phyloP scores from a whole-genome alignment of 2,888 invertebrate genomes.

The Monoplex corrugatus region DNA sequence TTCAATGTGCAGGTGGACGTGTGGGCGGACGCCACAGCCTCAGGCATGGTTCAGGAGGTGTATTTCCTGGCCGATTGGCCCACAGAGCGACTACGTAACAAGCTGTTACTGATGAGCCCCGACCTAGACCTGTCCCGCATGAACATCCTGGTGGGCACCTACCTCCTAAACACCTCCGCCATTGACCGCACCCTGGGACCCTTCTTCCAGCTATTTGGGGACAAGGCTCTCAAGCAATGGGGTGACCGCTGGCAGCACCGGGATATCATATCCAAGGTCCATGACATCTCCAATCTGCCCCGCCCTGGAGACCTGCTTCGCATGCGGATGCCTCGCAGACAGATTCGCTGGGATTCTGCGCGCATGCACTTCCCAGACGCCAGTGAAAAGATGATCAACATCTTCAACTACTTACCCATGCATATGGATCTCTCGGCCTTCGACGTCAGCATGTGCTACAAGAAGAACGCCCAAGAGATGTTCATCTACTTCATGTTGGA shows the following conservation, averaged over 20 bases:
- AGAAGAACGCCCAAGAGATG: constrained; percentile 32
- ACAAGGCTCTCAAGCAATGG: constrained; percentile 1
- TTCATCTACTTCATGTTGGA: constrained; percentile 48
- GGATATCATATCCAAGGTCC: not conserved
- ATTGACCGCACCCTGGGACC: not conserved
- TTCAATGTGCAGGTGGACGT: constrained; percentile 47
- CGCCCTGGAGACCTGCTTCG: constrained; percentile 31
- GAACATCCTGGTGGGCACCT: constrained; percentile 44
- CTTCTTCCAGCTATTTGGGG: constrained; percentile 22
- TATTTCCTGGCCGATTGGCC: constrained; percentile 53
- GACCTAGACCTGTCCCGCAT: constrained; percentile 41
- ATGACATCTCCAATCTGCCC: not conserved
- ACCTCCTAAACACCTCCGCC: constrained; percentile 38
- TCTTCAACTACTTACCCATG: constrained; percentile 51
- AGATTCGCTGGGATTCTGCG: constrained; percentile 36
- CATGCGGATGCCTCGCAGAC: not conserved
- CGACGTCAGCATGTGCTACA: constrained; percentile 53
- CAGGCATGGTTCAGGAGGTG: constrained; percentile 49
- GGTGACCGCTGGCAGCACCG: not conserved
- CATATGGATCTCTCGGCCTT: constrained; percentile 49
- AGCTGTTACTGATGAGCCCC: not conserved
- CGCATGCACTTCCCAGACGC: constrained; percentile 31
- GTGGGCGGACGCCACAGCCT: constrained; percentile 47
- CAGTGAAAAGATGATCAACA: constrained; percentile 50
- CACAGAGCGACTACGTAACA: not conserved